Percentiles rank a stretch among this genome's conserved stretches.
These are phyloP conservation scores for Herminia tarsipennalis DNA, from an alignment of 2,888 invertebrate genomes.

Conservation along the genomic window DNA sequence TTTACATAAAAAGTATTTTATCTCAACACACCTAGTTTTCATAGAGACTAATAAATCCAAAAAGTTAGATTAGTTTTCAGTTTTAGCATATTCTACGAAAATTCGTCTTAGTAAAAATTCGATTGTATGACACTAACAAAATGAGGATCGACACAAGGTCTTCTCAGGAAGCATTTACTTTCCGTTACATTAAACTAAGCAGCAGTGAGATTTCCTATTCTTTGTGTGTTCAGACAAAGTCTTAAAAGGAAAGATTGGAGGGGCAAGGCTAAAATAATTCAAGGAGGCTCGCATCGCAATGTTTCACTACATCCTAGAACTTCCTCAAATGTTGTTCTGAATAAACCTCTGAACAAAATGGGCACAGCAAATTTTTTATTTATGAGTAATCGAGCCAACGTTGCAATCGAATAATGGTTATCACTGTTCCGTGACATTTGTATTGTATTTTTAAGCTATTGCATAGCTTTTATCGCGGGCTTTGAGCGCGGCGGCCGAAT, in stretches of 20 bases:
- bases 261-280: conserved; percentile 35
- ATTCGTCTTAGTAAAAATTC: neutral
- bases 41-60: conserved; percentile 6
- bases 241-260: conserved; percentile 30
- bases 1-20: no score
- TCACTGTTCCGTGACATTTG: no score
- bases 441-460: no score
- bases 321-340: conserved; percentile 19
- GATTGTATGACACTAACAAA: conserved; percentile 14
- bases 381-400: no score
- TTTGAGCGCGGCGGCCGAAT: no score
- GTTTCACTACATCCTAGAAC: conserved; percentile 30
- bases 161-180: no score
- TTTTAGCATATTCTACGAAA: neutral
- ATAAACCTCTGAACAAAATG: conserved; percentile 34
- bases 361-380: conserved; percentile 29
- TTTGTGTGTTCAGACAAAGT: conserved; percentile 17
- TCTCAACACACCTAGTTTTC: neutral
- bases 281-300: conserved; percentile 28
- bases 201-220: no score
- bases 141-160: no score
- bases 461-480: no score
- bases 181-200: no score
- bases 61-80: neutral
- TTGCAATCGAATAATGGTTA: no score